Conservation (phyloP, 64 coral and sea anemone genomes). For the Actinia equina region DNA sequence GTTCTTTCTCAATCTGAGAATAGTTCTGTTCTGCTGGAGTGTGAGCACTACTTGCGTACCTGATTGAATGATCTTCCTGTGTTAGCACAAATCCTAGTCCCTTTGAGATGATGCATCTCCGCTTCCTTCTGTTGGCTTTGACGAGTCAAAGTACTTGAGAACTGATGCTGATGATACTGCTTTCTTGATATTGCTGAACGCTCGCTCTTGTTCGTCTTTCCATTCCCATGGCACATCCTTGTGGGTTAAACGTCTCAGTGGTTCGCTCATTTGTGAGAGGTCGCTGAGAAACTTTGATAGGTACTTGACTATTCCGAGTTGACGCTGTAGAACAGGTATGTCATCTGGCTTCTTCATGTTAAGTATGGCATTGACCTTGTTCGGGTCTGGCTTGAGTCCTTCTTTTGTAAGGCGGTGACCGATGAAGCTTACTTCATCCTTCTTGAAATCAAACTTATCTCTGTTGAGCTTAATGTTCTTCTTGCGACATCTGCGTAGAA, state of each 20-base stretch:
- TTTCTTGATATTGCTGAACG: conserved; percentile 20
- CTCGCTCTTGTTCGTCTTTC: conserved; percentile 23
- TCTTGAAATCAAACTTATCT: too few species aligned
- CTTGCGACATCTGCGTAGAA: too few species aligned
- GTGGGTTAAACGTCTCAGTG: conserved; percentile 28
- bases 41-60: conserved; percentile 18
- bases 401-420: too few species aligned
- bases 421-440: too few species aligned
- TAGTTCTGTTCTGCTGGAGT: conserved; percentile 10
- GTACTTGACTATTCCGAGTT: conserved; percentile 19
- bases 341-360: too few species aligned
- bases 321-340: too few species aligned
- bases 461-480: too few species aligned
- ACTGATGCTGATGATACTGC: conserved; percentile 38
- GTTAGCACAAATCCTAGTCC: conserved; percentile 39
- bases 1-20: conserved; percentile 32
- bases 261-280: conserved; percentile 42
- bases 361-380: too few species aligned
- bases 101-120: conserved; percentile 10
- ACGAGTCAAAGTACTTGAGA: conserved; percentile 25
- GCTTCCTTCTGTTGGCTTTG: conserved; percentile 30
- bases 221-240: conserved; percentile 28
- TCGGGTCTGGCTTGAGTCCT: too few species aligned
- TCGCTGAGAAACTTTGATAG: conserved; percentile 38
- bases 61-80: conserved; percentile 20